Conservation (phyloP, 2,797 vertebrate genomes). For the Hippopotamyrus pictus region DNA sequence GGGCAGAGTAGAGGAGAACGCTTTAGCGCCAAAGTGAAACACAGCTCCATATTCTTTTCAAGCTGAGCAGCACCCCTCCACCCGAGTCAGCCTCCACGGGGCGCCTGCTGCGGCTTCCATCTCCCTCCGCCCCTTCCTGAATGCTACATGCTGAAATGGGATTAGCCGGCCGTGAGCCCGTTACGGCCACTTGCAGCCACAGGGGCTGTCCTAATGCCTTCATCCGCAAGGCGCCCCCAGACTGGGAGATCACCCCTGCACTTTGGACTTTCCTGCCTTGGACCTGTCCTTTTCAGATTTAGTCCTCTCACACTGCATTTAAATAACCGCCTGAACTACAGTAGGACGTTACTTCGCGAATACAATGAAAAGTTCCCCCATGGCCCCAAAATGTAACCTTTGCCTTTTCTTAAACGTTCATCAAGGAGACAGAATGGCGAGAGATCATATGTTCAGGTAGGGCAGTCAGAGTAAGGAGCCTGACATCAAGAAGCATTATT, state of each 20-base stretch:
- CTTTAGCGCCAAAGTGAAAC: slow-evolving; percentile 21
- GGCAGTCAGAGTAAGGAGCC: neutral
- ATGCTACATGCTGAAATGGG: slow-evolving; percentile 68
- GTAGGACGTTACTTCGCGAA: neutral
- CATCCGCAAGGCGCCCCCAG: slow-evolving; percentile 32
- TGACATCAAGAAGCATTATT: slow-evolving; percentile 66
- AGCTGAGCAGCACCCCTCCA: slow-evolving; percentile 48
- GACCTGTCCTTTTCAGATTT: neutral
- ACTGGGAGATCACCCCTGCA: neutral
- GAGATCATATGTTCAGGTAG: neutral
- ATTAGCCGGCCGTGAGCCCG: slow-evolving; percentile 72
- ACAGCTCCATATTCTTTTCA: slow-evolving; percentile 12
- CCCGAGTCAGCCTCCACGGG: slow-evolving; percentile 49
- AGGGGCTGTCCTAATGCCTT: slow-evolving; percentile 49
- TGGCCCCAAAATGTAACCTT: no score
- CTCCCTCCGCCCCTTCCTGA: slow-evolving; percentile 49
- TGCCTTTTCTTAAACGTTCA: neutral
- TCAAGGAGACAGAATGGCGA: neutral
- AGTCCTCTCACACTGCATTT: neutral
- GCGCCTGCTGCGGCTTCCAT: slow-evolving; percentile 36
- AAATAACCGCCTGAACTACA: neutral
- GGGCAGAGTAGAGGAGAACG: slow-evolving; percentile 17
- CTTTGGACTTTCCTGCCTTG: neutral
- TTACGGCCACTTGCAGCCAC: slow-evolving; percentile 56
- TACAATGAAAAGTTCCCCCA: neutral